Conservation (phyloP, 2,888 invertebrate species). For the Pseudococcus longispinus region DNA sequence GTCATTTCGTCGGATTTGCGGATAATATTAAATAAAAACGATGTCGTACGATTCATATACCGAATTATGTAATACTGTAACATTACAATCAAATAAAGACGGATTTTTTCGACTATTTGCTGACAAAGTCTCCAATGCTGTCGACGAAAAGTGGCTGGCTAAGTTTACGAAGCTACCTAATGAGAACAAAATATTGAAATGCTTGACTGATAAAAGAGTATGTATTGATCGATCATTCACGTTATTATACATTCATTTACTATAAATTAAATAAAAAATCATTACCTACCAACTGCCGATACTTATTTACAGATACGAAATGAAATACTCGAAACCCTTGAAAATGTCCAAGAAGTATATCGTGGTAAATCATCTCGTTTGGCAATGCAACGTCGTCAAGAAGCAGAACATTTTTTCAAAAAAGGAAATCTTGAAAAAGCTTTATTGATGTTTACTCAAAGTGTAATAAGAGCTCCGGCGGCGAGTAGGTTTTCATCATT, state of each 20-base stretch:
- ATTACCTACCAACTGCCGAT: not conserved
- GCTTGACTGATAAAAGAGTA: slow-evolving; percentile 68
- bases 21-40: not conserved
- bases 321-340: slow-evolving; percentile 68
- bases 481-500: slow-evolving; percentile 55
- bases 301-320: slow-evolving; percentile 54
- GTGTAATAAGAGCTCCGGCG: slow-evolving; percentile 73
- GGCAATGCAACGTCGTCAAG: slow-evolving; percentile 69
- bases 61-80: slow-evolving; percentile 75
- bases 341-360: slow-evolving; percentile 72
- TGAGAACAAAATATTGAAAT: slow-evolving; percentile 67
- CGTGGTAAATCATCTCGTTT: slow-evolving; percentile 72
- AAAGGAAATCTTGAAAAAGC: slow-evolving; percentile 66
- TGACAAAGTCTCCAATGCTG: slow-evolving; percentile 68
- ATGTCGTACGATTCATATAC: slow-evolving; percentile 64
- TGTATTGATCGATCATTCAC: slow-evolving; percentile 50
- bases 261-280: too few species aligned
- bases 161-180: slow-evolving; percentile 70
- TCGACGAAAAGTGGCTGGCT: slow-evolving; percentile 70
- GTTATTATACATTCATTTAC: too few species aligned
- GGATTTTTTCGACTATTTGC: slow-evolving; percentile 78
- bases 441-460: slow-evolving; percentile 73
- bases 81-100: slow-evolving; percentile 75
- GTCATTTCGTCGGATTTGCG: too few species aligned
- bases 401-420: slow-evolving; percentile 60